Conservation (phyloP, 2,113 vertebrate species). For the Pedetes capensis region DNA sequence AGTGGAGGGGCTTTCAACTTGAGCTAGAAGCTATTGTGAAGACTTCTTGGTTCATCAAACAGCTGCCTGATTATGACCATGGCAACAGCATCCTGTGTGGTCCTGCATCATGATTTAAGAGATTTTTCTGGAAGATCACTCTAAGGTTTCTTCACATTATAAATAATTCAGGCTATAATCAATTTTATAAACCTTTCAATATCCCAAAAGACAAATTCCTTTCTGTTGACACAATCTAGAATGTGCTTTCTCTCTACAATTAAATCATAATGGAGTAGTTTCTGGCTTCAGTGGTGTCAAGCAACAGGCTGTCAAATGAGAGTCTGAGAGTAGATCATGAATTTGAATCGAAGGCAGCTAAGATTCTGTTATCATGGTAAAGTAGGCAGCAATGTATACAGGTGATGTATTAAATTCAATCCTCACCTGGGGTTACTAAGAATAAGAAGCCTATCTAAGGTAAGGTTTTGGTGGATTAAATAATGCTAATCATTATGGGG, state of each 20-base stretch:
- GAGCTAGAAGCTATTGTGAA: neutral
- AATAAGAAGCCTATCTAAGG: neutral
- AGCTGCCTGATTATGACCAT: neutral
- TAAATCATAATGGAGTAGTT: neutral
- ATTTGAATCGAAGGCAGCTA: neutral
- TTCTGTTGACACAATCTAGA: neutral
- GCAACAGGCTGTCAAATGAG: neutral
- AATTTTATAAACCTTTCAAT: neutral
- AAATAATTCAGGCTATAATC: neutral
- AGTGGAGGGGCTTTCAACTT: neutral
- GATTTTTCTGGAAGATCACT: neutral
- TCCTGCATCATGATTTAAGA: neutral
- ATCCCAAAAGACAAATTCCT: neutral
- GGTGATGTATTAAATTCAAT: neutral
- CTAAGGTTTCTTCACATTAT: conserved; percentile 7
- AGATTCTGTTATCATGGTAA: neutral
- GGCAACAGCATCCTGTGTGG: neutral
- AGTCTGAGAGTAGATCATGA: neutral
- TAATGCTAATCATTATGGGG: neutral
- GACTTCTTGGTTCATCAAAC: neutral
- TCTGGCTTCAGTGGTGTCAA: neutral
- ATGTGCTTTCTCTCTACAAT: neutral
- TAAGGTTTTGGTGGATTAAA: neutral
- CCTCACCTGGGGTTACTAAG: neutral
- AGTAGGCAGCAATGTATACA: neutral